These are phyloP conservation scores for Salminus brasiliensis DNA, from an alignment of 2,113 vertebrate genomes.

Conservation along the genomic window DNA sequence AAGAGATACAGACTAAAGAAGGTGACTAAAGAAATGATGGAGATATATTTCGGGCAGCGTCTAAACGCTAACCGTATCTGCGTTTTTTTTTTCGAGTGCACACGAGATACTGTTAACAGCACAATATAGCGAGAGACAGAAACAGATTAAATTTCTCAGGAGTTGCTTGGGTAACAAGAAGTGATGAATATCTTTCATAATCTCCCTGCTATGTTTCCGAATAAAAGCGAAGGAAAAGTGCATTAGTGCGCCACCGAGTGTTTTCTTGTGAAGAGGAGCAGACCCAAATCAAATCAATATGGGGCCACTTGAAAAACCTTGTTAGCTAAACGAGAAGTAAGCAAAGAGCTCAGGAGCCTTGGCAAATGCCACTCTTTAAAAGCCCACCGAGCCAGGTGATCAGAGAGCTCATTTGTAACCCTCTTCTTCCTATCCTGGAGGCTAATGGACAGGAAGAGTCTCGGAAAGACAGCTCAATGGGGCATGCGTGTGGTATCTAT, in stretches of 20 bases:
- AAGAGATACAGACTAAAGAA: slow-evolving; percentile 18
- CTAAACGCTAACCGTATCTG: slow-evolving; percentile 12
- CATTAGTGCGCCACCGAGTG: slow-evolving; percentile 49
- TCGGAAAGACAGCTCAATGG: slow-evolving; percentile 29
- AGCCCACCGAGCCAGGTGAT: slow-evolving; percentile 61
- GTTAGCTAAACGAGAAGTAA: slow-evolving; percentile 65
- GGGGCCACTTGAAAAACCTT: slow-evolving; percentile 59
- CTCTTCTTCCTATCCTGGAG: slow-evolving; percentile 45
- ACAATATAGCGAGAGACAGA: slow-evolving; percentile 9
- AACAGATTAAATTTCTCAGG: slow-evolving; percentile 50
- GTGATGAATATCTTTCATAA: slow-evolving; percentile 63
- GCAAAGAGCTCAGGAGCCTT: slow-evolving; percentile 57
- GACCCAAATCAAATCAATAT: slow-evolving; percentile 65
- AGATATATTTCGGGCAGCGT: slow-evolving; percentile 11
- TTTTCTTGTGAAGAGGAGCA: slow-evolving; percentile 53
- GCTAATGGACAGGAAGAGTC: slow-evolving; percentile 64
- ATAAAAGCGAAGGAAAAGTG: slow-evolving; percentile 63
- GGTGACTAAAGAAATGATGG: background rate
- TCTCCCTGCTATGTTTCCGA: slow-evolving; percentile 32
- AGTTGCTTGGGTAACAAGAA: slow-evolving; percentile 63
- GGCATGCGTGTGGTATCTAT: background rate
- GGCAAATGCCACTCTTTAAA: slow-evolving; percentile 47
- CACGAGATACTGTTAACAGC: slow-evolving; percentile 44
- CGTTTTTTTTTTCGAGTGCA: slow-evolving; percentile 24
- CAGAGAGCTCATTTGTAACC: slow-evolving; percentile 57